Evolutionary conservation across 2,888 invertebrate genomes (phyloP), one percentile per base, ranked within the genome.

Genomic region (Lordiphosa fenestrarum): DNA sequence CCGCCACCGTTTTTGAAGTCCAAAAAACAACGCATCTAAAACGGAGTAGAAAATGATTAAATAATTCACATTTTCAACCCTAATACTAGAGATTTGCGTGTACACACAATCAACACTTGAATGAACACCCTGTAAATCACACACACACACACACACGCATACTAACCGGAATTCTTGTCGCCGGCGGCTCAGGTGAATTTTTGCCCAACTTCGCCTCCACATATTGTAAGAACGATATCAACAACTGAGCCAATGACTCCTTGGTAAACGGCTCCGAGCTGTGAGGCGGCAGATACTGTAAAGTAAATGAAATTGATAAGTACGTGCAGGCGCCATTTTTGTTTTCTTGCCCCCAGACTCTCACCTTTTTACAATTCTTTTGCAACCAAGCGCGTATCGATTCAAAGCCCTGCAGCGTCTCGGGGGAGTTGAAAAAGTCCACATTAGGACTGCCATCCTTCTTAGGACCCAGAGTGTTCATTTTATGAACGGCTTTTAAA

Each of bases 141-240:
- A 75, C 63, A 76, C 71, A 66, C 54, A 59, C 53, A 57, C 30
- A 46, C 54, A 50, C 55, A 56, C 44, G 35, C 57, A 35, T 66
- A 84, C 85, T 82, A 91, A 96, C 96, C 85, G 96, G 96, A 90
- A 96, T 93, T 90, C 95, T 92, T 61, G 95, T 94, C 88, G 95
- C 94, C 73, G 95, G 94, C 70, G 98, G 96, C 88, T 98, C 98
- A 49, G 94, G 92, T 49, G 95, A 95, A 92, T 95, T 96, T 91
- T 98, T 97, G 2, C 98, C 98, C 86, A 98, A 92, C 89, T 95
- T 96, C 73, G 97, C 97, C 88, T 99, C 98, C 91, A 98, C 98
- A 90, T 98, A 98, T 90, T 98, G 98, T 69, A 98, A 92, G 72
- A 98, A 92, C 88, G 98, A 97, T 62, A 96, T 92, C 3, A 96